A percentile compares a stretch with the other conserved stretches of the same genome.
Conservation (phyloP, 2,797 vertebrate species). For the Rhincodon typus region DNA sequence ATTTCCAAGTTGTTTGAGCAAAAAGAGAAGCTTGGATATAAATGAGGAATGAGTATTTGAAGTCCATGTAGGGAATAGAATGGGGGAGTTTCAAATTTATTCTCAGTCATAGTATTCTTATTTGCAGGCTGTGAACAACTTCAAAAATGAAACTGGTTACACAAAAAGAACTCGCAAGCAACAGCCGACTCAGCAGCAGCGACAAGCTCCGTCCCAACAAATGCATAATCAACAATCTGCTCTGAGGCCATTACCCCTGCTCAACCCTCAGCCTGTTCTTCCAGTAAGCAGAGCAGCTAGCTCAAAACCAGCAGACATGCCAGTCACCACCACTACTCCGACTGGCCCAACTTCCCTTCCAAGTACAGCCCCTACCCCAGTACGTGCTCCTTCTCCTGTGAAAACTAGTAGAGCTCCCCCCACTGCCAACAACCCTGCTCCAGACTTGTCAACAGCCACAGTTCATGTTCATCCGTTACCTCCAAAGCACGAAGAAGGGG, state of each 20-base stretch:
- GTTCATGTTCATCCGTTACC: slow-evolving; percentile 45
- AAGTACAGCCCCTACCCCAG: slow-evolving; percentile 48
- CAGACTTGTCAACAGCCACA: slow-evolving; percentile 47
- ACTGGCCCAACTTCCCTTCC: not conserved
- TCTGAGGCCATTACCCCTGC: slow-evolving; percentile 15
- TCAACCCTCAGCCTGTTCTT: slow-evolving; percentile 40
- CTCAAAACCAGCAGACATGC: not conserved
- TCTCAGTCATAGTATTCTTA: slow-evolving; percentile 39
- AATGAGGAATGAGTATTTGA: not conserved
- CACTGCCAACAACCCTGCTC: slow-evolving; percentile 45
- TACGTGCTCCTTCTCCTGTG: slow-evolving; percentile 51
- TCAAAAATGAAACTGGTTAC: slow-evolving; percentile 80
- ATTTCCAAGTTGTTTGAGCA: not conserved
- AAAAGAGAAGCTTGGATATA: not conserved
- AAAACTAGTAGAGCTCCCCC: slow-evolving; percentile 1
- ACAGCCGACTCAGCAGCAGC: slow-evolving; percentile 47
- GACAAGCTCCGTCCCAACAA: slow-evolving; percentile 44
- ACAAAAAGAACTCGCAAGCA: slow-evolving; percentile 61
- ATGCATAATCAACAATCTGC: slow-evolving; percentile 38
- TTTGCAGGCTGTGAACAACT: slow-evolving; percentile 85
- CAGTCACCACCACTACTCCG: not conserved
- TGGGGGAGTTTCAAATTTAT: not conserved
- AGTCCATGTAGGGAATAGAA: not conserved
- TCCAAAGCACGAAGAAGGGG: slow-evolving; percentile 46
- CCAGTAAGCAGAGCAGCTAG: slow-evolving; percentile 39